Percentiles rank a stretch among this genome's conserved stretches.
These are phyloP conservation scores for Magallana nippona DNA, from an alignment of 2,888 invertebrate species.

Conservation along the genomic window DNA sequence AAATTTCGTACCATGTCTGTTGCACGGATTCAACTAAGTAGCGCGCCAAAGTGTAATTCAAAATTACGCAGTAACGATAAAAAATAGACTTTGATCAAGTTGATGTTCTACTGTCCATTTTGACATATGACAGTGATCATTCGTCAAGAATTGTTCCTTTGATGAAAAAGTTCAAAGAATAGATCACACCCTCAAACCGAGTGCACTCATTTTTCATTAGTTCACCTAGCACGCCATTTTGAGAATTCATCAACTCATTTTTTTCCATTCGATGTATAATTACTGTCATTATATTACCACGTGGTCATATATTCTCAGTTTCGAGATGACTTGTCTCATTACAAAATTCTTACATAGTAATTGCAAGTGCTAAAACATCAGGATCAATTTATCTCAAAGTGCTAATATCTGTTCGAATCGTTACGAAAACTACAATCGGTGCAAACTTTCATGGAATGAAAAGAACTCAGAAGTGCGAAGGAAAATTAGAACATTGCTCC, in stretches of 20 bases:
- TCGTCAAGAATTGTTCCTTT: background rate
- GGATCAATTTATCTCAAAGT: constrained; percentile 2
- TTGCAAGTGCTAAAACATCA: background rate
- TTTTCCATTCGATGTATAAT: background rate
- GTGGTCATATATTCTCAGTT: background rate
- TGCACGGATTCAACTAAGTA: no score
- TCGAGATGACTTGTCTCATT: background rate
- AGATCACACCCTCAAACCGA: background rate
- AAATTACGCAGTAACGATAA: no score
- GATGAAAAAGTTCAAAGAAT: constrained; percentile 22
- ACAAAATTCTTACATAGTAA: background rate
- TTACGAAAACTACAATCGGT: background rate
- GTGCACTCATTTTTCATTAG: no score
- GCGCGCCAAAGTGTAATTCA: no score
- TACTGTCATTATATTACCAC: background rate
- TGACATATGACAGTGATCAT: background rate
- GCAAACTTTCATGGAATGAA: background rate
- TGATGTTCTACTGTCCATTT: background rate
- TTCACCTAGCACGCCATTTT: background rate
- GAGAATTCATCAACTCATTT: background rate
- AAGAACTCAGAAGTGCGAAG: background rate
- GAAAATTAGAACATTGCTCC: background rate
- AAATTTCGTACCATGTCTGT: no score
- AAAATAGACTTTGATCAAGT: no score
- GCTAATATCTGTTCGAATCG: background rate